Base-by-base conservation (phyloP, 2,797 vertebrate genomes). In the Sebastes variabilis region DNA sequence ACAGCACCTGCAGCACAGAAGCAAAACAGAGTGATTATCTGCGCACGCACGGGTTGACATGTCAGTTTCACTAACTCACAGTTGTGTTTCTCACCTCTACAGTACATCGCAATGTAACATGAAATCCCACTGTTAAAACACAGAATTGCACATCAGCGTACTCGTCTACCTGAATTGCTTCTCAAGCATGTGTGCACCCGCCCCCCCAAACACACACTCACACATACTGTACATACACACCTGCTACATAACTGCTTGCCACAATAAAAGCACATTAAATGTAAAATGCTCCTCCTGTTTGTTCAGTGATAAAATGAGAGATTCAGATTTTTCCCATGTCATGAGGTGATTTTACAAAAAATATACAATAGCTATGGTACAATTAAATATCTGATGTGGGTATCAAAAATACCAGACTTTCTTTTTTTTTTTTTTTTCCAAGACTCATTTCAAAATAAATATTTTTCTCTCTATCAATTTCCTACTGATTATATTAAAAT, bases 381-480 rank as follows among this genome's bases (percentile, higher is more conserved):
- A 89, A 83, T 85, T 79, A 86, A 91, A 92, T 89, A 85, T 80
- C 81, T 76, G 25, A 73, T 49, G 74, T 84, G 76, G 81, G 77
- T 93, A 93, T 91, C 90, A 81, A 88, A 91, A 87, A 92, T 84
- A 90, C 55, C 66, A 73, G 18, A 65, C 32, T 80, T 68, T 49
- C 8, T 49, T 71, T 36, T 75, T 9, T 60, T 3, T 34, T 34
- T 60, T 3, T 34, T 24, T 38, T 38, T 36, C 1, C 72, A 83
- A 88, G 64, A 83, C 71, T 65, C 61, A 52, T 92, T 92, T 90
- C 79, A 90, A 91, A 93, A 95, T 94, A 96, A 94, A 96, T 94
- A 94, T 84, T 77, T 86, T 29, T 83, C 74, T 80, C 55, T 83
- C 69, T 69, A 55, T 72, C 14, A 32, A 24, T 82, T 84, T 38